Evolutionary conservation across 1,140 invertebrate genomes (phyloP).

Genomic region (Hypothenemus hampei): DNA sequence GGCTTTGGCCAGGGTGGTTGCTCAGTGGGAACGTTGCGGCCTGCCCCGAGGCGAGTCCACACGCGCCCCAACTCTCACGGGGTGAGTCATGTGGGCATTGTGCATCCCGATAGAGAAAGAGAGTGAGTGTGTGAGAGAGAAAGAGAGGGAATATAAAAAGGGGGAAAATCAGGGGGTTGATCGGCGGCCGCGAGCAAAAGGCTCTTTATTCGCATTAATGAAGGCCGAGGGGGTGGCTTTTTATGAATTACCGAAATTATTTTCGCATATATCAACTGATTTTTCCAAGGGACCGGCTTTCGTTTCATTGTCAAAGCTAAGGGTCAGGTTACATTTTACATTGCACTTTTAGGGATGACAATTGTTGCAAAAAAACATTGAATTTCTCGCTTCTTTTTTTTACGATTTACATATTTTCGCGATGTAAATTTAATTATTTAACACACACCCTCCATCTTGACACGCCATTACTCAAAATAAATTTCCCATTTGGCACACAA

Average conservation of each 20-base stretch:
- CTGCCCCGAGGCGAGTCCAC: constrained; percentile 43
- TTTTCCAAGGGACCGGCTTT: no score
- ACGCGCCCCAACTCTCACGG: constrained; percentile 39
- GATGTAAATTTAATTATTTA: constrained; percentile 26
- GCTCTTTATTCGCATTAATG: no score
- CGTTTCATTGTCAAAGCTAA: no score
- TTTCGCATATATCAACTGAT: no score
- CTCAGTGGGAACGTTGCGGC: constrained; percentile 48
- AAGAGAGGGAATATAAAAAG: no score
- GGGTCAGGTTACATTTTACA: no score
- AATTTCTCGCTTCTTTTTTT: constrained; percentile 5
- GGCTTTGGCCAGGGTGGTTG: constrained; percentile 45
- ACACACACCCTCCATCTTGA: constrained; percentile 18
- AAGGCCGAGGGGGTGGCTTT: constrained; percentile 26
- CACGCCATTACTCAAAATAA: constrained; percentile 29
- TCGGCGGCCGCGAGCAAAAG: constrained; percentile 26
- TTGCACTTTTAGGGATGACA: no score
- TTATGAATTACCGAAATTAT: no score
- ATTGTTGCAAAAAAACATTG: no score
- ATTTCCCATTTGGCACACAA: constrained; percentile 27
- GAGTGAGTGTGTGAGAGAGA: no score
- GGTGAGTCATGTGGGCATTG: constrained; percentile 38
- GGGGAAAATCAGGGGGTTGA: constrained; percentile 23
- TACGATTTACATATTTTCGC: constrained; percentile 19
- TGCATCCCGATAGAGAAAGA: constrained; percentile 12